Percentiles rank a stretch among this genome's conserved stretches.
These are phyloP conservation scores for Lampris incognitus DNA, from an alignment of 2,113 vertebrate genomes.

Conservation along the genomic window DNA sequence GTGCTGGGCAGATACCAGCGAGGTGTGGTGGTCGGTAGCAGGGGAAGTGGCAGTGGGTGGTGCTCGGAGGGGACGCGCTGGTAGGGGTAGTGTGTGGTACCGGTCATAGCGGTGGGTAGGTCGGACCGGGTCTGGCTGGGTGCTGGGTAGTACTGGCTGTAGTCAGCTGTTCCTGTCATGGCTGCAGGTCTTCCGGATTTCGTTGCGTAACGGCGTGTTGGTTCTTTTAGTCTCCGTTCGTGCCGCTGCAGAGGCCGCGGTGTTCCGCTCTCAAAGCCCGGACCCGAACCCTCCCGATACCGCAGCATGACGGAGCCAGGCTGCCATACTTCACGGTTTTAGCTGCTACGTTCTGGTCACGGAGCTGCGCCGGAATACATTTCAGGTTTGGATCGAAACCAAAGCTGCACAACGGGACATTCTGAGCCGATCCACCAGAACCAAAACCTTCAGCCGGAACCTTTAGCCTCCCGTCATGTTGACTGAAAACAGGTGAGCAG, in stretches of 20 bases:
- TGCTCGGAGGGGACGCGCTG: too few species aligned
- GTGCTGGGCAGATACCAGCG: too few species aligned
- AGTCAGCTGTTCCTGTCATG: constrained; percentile 30
- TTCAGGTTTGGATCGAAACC: background rate
- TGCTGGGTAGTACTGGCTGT: too few species aligned
- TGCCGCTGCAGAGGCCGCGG: background rate
- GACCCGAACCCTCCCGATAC: too few species aligned
- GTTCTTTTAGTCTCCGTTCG: background rate
- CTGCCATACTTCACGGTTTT: background rate
- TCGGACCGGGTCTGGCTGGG: too few species aligned
- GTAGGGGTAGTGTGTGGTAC: too few species aligned
- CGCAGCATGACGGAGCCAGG: background rate
- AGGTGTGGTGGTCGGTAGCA: too few species aligned
- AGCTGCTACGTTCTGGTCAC: constrained; percentile 27
- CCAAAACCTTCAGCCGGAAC: constrained; percentile 16
- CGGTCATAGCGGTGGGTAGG: too few species aligned
- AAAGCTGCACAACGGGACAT: constrained; percentile 33
- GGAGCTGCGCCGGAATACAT: constrained; percentile 25
- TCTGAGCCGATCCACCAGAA: background rate
- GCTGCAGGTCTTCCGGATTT: constrained; percentile 42
- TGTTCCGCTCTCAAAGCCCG: too few species aligned
- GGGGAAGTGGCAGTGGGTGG: too few species aligned
- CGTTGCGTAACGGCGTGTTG: constrained; percentile 28
- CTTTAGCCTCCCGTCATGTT: constrained; percentile 62
- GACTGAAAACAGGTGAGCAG: constrained; percentile 73